A percentile compares a stretch with the other conserved stretches of the same genome.
These are phyloP conservation scores for Brienomyrus longianalis DNA, from an alignment of 2,113 vertebrate genomes.

Conservation along the genomic window DNA sequence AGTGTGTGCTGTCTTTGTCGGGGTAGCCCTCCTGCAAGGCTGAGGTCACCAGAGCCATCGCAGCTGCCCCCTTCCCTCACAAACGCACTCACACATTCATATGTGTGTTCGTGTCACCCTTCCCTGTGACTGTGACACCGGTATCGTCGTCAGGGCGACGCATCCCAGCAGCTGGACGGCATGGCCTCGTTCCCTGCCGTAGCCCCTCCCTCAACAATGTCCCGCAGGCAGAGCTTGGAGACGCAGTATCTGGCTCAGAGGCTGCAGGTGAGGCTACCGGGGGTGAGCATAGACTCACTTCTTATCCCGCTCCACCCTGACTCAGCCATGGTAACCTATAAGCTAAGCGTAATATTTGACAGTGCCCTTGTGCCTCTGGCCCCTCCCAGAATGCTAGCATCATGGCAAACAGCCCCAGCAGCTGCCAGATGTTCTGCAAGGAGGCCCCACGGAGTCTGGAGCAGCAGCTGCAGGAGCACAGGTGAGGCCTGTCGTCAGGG, in stretches of 20 bases:
- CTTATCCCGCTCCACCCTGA: not conserved
- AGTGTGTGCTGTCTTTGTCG: slow-evolving; percentile 49
- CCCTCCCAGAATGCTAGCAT: slow-evolving; percentile 68
- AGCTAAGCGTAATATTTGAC: not conserved
- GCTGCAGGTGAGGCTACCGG: slow-evolving; percentile 69
- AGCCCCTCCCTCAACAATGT: slow-evolving; percentile 64
- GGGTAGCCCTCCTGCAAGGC: slow-evolving; percentile 24
- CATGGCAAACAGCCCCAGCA: slow-evolving; percentile 77
- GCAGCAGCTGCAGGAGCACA: slow-evolving; percentile 95
- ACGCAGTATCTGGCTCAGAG: slow-evolving; percentile 82
- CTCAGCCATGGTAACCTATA: not conserved
- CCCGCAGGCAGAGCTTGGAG: slow-evolving; percentile 83
- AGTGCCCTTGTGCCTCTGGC: slow-evolving; percentile 30
- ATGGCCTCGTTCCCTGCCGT: slow-evolving; percentile 63
- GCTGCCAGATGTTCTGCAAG: slow-evolving; percentile 88
- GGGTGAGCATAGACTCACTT: not conserved
- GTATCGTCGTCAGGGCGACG: slow-evolving; percentile 67
- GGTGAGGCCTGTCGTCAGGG: slow-evolving; percentile 55
- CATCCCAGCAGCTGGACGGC: slow-evolving; percentile 67
- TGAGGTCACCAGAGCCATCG: not conserved
- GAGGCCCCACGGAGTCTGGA: slow-evolving; percentile 87
- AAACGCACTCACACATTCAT: not conserved
- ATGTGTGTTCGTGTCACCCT: not conserved
- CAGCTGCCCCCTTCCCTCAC: not conserved
- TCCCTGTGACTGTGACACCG: slow-evolving; percentile 20